A percentile compares a stretch with the other conserved stretches of the same genome.
These are phyloP conservation scores for Oncorhynchus nerka DNA, from an alignment of 2,113 vertebrate species.

Conservation along the genomic window DNA sequence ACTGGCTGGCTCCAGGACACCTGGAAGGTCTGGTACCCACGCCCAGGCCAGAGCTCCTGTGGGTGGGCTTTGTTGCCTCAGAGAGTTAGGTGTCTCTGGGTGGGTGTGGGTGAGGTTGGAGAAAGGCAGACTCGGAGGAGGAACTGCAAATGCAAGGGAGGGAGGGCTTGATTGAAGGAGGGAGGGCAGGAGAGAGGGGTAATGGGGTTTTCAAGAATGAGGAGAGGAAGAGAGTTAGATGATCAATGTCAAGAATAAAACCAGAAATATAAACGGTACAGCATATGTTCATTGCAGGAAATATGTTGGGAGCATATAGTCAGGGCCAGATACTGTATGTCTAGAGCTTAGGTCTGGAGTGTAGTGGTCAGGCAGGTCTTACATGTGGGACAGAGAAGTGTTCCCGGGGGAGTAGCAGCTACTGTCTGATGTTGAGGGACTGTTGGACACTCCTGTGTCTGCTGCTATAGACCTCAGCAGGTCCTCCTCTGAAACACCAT, in stretches of 20 bases:
- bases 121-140: no score
- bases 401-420: constrained; percentile 64
- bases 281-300: no score
- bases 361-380: not conserved
- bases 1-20: constrained; percentile 5
- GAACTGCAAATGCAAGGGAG: constrained; percentile 33
- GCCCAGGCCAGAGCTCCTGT: constrained; percentile 1
- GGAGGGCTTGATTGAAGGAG: constrained; percentile 15
- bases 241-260: not conserved
- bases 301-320: not conserved
- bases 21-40: not conserved
- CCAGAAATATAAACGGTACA: not conserved
- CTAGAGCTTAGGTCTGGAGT: not conserved
- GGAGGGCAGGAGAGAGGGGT: constrained; percentile 6
- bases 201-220: constrained; percentile 17
- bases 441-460: constrained; percentile 29
- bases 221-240: constrained; percentile 28
- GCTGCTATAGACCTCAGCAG: constrained; percentile 66
- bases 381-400: constrained; percentile 51
- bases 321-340: not conserved
- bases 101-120: not conserved
- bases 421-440: constrained; percentile 71
- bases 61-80: not conserved
- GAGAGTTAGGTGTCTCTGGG: not conserved
- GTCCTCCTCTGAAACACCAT: constrained; percentile 64